These are phyloP conservation scores for Megamerina dolium DNA, from an alignment of 2,888 invertebrate species.

Conservation along the genomic window DNA sequence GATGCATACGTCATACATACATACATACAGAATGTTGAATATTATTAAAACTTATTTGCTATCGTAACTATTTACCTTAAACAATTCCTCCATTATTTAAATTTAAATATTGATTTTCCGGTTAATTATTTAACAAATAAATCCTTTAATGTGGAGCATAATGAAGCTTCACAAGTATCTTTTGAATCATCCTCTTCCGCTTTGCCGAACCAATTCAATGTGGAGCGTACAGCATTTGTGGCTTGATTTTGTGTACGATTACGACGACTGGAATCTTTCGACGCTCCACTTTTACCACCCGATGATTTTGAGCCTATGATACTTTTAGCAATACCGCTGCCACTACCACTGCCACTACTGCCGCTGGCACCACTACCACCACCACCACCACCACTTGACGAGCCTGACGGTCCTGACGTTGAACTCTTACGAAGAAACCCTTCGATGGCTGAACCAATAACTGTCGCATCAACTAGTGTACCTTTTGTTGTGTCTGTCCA, in stretches of 20 bases:
- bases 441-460: conserved; percentile 77
- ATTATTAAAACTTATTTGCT: no score
- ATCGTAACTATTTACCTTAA: no score
- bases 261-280: conserved; percentile 45
- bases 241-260: conserved; percentile 37
- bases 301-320: neutral
- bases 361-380: conserved; percentile 6
- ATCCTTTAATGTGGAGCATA: conserved; percentile 79
- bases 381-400: conserved; percentile 17
- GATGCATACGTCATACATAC: no score
- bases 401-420: conserved; percentile 38
- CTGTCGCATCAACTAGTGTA: conserved; percentile 72
- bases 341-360: conserved; percentile 18
- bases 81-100: conserved; percentile 17
- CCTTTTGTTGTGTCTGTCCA: conserved; percentile 50
- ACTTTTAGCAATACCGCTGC: conserved; percentile 2
- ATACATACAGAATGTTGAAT: no score
- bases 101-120: conserved; percentile 32
- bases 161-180: conserved; percentile 71
- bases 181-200: conserved; percentile 62
- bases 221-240: conserved; percentile 41
- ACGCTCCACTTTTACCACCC: conserved; percentile 47
- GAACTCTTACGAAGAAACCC: conserved; percentile 64
- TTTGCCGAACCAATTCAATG: conserved; percentile 57
- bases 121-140: conserved; percentile 71